Percentiles rank a stretch among this genome's conserved stretches.
Evolutionary conservation across 2,113 vertebrate genomes (phyloP).

Genomic region (Leptosomus discolor): DNA sequence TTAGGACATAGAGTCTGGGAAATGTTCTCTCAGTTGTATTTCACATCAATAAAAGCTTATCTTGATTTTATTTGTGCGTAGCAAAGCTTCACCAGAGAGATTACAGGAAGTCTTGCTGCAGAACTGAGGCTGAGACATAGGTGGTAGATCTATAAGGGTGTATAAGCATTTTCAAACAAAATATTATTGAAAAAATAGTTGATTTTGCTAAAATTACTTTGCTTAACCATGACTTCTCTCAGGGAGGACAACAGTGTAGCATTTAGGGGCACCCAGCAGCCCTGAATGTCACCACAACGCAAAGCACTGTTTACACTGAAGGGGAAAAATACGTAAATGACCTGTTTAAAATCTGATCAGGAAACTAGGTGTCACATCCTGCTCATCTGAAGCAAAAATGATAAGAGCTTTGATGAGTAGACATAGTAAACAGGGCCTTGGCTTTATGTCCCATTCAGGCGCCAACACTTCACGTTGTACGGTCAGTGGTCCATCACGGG

Average conservation of each 20-base stretch:
- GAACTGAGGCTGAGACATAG: not conserved
- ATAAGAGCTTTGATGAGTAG: not conserved
- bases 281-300: not conserved
- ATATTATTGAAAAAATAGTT: not conserved
- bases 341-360: not conserved
- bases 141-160: not conserved
- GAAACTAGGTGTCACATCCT: not conserved
- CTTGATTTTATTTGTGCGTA: slow-evolving; percentile 9
- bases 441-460: not conserved
- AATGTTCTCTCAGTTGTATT: not conserved
- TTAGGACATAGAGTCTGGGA: not conserved
- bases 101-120: not conserved
- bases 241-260: not conserved
- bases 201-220: not conserved
- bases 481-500: rapidly evolving
- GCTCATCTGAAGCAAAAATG: not conserved
- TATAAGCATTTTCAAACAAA: not conserved
- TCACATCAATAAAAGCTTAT: not conserved
- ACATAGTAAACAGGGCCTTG: not conserved
- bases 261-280: not conserved
- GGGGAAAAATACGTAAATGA: not conserved
- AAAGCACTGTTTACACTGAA: not conserved
- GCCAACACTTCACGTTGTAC: rapidly evolving
- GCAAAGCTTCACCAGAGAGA: not conserved
- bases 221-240: not conserved